Evolutionary conservation across 2,888 invertebrate species (phyloP), one percentile per base, ranked within the genome.

Genomic region (Himalopsyche tibetana): DNA sequence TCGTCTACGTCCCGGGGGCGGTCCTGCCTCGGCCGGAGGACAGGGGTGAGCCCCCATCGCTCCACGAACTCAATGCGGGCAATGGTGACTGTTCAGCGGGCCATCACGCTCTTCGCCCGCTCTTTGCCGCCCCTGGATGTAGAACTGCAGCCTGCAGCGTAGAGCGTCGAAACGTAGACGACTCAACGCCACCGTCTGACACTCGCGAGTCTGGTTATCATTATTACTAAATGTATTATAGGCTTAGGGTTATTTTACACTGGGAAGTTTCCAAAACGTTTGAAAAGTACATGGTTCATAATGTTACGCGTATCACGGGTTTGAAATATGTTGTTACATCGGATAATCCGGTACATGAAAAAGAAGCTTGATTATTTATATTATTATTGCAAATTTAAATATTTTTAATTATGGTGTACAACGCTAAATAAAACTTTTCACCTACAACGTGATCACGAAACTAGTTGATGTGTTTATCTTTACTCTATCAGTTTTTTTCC

Each of bases 41-140:
- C 97, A 96, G 98, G 98, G 96, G 97, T 97, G 95, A 98, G 97
- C 96, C 98, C 98, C 98, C 98, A 98, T 97, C 97, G 97, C 95
- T 98, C 97, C 94, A 97, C 96, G 95, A 97, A 97, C 96, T 97
- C 97, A 96, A 98, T 96, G 95, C 97, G 97, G 96, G 98, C 97
- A 98, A 98, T 98, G 96, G 96, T 97, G 96, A 95, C 95, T 93
- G 93, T 88, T 87, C 83, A 89, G 83, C 89, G 89, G 88, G 88
- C 87, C 88, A 88, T 88, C 88, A 88, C 87, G 87, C 91, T 91
- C 90, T 90, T 90, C 91, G 90, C 89, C 88, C 90, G 89, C 89
- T 89, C 90, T 90, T 90, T 90, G 89, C 80, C 80, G 85, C 80
- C 74, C 74, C 74, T 74, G 36, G 74, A 36, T 74, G 74, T 85